Evolutionary conservation across 2,797 vertebrate genomes (phyloP).

Genomic region (Hydrophis major): DNA sequence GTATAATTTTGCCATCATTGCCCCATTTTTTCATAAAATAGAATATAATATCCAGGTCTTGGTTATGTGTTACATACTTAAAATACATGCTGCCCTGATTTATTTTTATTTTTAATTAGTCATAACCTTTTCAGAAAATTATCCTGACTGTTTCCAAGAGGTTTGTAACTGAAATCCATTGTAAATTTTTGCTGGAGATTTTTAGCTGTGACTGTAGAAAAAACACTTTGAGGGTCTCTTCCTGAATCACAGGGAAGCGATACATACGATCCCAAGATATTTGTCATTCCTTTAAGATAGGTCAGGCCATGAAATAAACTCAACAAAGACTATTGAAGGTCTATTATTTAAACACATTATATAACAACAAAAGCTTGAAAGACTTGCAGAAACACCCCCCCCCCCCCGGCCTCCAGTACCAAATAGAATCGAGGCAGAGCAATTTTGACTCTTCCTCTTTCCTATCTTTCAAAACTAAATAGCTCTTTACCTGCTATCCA

Average conservation of each 20-base stretch:
- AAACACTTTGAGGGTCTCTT: background rate
- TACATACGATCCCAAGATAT: background rate
- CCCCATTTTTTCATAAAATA: background rate
- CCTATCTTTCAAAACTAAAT: background rate
- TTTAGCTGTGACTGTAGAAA: background rate
- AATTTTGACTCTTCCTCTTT: background rate
- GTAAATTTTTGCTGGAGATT: background rate
- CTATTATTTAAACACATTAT: background rate
- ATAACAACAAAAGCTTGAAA: background rate
- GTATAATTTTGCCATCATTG: background rate
- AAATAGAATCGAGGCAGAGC: background rate
- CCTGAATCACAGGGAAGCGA: background rate
- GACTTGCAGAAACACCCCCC: background rate
- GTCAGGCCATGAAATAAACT: background rate
- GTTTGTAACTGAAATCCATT: background rate
- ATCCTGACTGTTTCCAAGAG: background rate
- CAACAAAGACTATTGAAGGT: background rate
- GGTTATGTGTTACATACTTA: background rate
- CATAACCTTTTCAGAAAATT: background rate
- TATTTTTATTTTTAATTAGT: background rate
- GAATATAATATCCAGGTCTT: background rate
- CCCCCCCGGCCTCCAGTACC: rapidly evolving
- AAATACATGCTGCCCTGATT: background rate
- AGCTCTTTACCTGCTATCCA: background rate
- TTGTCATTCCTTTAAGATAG: background rate